Conservation (phyloP, 2,888 invertebrate genomes). For the Phortica okadai region DNA sequence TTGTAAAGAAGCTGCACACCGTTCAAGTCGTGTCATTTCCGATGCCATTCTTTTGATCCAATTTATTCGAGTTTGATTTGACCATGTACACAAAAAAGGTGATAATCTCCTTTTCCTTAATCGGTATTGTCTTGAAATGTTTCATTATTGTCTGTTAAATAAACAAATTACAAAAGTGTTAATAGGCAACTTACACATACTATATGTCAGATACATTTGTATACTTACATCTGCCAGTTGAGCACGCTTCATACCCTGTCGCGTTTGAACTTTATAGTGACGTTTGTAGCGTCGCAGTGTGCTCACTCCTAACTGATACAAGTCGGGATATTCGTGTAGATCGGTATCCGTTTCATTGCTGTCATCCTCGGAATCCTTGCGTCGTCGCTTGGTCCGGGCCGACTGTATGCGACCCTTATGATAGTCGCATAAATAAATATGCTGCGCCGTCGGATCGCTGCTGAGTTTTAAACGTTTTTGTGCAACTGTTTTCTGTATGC, state of each 20-base stretch:
- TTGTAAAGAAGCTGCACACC: background rate
- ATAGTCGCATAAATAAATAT: slow-evolving; percentile 97
- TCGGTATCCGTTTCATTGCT: slow-evolving; percentile 95
- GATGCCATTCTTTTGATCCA: slow-evolving; percentile 76
- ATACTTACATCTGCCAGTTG: slow-evolving; percentile 93
- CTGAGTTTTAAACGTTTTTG: slow-evolving; percentile 92
- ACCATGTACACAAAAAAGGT: slow-evolving; percentile 98
- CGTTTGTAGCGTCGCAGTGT: slow-evolving; percentile 95
- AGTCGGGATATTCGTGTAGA: slow-evolving; percentile 91
- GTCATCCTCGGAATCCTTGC: slow-evolving; percentile 96
- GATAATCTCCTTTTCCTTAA: slow-evolving; percentile 95
- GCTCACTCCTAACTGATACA: slow-evolving; percentile 94
- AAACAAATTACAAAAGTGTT: slow-evolving; percentile 29
- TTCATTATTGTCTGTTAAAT: slow-evolving; percentile 89
- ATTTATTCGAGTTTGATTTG: slow-evolving; percentile 84
- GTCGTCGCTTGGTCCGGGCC: slow-evolving; percentile 92
- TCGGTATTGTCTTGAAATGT: slow-evolving; percentile 96
- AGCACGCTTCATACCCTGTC: slow-evolving; percentile 95
- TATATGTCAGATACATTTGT: background rate
- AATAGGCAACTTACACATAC: slow-evolving; percentile 1
- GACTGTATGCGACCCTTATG: slow-evolving; percentile 97
- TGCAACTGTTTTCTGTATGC: slow-evolving; percentile 96
- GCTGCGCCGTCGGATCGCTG: slow-evolving; percentile 89
- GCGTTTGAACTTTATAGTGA: slow-evolving; percentile 93
- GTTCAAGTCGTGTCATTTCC: slow-evolving; percentile 73